Evolutionary conservation across 2,113 vertebrate species (phyloP).

Genomic region (Megaleporinus macrocephalus): DNA sequence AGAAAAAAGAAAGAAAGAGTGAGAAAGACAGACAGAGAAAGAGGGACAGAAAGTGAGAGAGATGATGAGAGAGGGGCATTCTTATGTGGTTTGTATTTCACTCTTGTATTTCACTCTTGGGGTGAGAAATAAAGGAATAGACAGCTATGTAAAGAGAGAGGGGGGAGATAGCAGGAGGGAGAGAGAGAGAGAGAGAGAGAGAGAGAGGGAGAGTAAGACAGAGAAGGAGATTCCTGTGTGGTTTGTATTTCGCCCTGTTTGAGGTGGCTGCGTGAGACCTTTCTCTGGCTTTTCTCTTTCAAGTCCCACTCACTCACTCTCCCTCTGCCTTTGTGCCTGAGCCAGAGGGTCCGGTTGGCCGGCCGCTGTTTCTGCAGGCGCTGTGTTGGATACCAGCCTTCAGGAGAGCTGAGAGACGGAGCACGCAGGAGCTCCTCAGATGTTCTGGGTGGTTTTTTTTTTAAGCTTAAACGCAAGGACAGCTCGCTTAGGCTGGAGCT

Average conservation of each 20-base stretch:
- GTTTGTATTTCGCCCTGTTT: constrained; percentile 44
- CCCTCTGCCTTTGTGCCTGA: constrained; percentile 50
- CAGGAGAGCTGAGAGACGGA: constrained; percentile 25
- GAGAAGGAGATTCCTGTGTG: constrained; percentile 33
- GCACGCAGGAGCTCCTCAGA: constrained; percentile 39
- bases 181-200: not conserved
- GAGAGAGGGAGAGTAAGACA: not conserved
- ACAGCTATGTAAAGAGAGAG: no score
- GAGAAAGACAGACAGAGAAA: no score
- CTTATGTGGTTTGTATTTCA: no score
- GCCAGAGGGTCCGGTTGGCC: constrained; percentile 45
- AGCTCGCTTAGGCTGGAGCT: constrained; percentile 30
- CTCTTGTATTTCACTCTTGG: no score
- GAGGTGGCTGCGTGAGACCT: constrained; percentile 48
- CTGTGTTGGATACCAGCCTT: constrained; percentile 37
- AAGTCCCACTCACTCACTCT: constrained; percentile 53
- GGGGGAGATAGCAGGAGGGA: not conserved
- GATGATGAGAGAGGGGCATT: no score
- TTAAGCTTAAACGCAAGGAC: constrained; percentile 34
- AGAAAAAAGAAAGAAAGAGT: no score
- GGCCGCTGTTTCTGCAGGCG: constrained; percentile 22
- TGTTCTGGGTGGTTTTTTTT: constrained; percentile 19
- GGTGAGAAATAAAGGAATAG: no score
- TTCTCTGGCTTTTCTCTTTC: constrained; percentile 46
- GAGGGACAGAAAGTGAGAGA: not conserved